Evolutionary conservation across 1,140 invertebrate species (phyloP).

Genomic region (Paraescarpia echinospica): DNA sequence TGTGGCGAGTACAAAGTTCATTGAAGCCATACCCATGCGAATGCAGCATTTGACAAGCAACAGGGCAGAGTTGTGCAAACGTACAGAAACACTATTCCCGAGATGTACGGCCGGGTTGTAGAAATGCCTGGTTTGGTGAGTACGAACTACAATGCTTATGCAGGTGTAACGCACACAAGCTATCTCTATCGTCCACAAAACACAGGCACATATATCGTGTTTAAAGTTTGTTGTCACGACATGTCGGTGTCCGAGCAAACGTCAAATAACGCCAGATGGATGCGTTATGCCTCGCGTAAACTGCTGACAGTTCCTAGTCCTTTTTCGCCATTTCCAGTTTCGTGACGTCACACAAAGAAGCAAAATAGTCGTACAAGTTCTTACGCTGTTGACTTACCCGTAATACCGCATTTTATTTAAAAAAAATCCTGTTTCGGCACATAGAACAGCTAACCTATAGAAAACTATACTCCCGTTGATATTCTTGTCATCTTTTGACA

Average conservation of each 20-base stretch:
- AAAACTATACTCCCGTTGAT: no score
- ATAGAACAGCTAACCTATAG: no score
- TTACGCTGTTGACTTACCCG: background rate
- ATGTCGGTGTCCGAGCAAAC: background rate
- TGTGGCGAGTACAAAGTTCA: background rate
- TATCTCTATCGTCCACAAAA: background rate
- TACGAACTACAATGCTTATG: background rate
- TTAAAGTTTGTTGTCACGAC: background rate
- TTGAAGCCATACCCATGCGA: background rate
- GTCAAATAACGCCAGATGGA: background rate
- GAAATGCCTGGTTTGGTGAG: background rate
- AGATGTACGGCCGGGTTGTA: background rate
- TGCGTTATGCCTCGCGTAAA: background rate
- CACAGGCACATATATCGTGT: background rate
- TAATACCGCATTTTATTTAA: background rate
- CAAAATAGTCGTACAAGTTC: background rate
- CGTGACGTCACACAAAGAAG: background rate
- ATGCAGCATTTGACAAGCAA: background rate
- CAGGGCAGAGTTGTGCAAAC: background rate
- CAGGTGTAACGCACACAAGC: background rate
- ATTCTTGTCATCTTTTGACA: no score
- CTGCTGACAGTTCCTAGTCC: background rate
- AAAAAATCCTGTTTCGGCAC: background rate
- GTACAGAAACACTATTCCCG: no score
- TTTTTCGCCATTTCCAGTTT: conserved; percentile 1